Evolutionary conservation across 2,888 invertebrate species (phyloP).

Genomic region (Escarpia spicata): DNA sequence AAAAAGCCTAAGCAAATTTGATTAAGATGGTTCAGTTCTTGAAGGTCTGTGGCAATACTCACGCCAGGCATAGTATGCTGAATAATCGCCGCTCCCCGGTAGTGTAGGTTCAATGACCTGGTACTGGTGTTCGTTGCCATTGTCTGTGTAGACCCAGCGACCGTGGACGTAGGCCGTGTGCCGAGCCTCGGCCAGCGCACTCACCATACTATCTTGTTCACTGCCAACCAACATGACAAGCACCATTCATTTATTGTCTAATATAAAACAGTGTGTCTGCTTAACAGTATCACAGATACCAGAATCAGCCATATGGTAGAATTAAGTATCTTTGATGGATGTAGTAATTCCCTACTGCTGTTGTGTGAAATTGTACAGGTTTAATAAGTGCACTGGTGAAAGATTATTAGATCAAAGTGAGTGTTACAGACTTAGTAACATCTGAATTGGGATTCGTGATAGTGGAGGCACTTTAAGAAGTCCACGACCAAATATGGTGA

Average conservation of each 20-base stretch:
- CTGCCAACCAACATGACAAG: conserved; percentile 34
- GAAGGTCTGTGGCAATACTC: conserved; percentile 50
- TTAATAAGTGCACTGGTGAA: too few species aligned
- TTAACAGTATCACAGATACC: neutral
- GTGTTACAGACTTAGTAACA: too few species aligned
- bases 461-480: too few species aligned
- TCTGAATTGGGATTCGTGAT: too few species aligned
- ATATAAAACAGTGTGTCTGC: too few species aligned
- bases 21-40: neutral
- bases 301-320: too few species aligned
- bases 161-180: conserved; percentile 81
- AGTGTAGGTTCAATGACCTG: conserved; percentile 85
- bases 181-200: conserved; percentile 77
- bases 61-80: conserved; percentile 82
- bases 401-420: too few species aligned
- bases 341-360: too few species aligned
- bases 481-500: too few species aligned
- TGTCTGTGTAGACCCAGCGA: conserved; percentile 78
- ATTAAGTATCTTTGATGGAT: too few species aligned
- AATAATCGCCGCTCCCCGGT: conserved; percentile 85
- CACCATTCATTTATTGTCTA: too few species aligned
- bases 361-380: too few species aligned
- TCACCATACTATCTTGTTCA: conserved; percentile 54
- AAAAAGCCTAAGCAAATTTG: neutral
- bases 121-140: conserved; percentile 78